Evolutionary conservation across 1,140 invertebrate species (phyloP), one percentile per base, ranked within the genome.

Genomic region (Drosophila trapezifrons): DNA sequence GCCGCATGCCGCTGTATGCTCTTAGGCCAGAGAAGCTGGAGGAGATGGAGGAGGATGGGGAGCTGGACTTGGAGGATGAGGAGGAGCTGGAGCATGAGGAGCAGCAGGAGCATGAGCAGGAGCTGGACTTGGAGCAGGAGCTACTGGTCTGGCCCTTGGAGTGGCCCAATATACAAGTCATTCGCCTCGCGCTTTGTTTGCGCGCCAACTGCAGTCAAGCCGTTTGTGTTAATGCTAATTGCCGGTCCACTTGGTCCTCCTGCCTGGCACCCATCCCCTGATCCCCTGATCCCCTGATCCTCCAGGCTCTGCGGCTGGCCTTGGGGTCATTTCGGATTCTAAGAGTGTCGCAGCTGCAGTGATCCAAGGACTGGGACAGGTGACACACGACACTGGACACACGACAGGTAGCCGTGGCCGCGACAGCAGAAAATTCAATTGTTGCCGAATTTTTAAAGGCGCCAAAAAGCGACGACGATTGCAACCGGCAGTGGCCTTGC

Each of bases 141-240:
- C 25, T 49, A 9, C 25, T 29, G 47, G 15, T 18, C 32, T 72
- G 35, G 38, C 20, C 18, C 45, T 55, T 46, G 59, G 63, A 70
- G 75, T 82, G 60, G 40, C 22, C 81, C 78, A 82, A 87, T 87
- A 87, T 72, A 87, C 71, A 87, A 86, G 83, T 86, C 82, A 86
- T 86, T 86, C 82, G 76, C 83, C 82, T 72, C 62, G 45, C 59
- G 49, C 65, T 73, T 70, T 80, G 76, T 73, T 84, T 85, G 82
- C 72, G 71, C 73, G 25, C 43, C 49, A 78, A 80, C 80, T 86
- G 83, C 83, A 86, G 84, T 86, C 82, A 79, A 81, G 82, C 62
- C 63, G 63, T 66, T 54, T 76, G 59, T 87, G 51, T 79, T 78
- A 83, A 87, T 82, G 83, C 83, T 87, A 87, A 87, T 87, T 87